Percentiles rank a stretch among this genome's conserved stretches.
Evolutionary conservation across 2,888 invertebrate genomes (phyloP).

Genomic region (Argyresthia goedartella): DNA sequence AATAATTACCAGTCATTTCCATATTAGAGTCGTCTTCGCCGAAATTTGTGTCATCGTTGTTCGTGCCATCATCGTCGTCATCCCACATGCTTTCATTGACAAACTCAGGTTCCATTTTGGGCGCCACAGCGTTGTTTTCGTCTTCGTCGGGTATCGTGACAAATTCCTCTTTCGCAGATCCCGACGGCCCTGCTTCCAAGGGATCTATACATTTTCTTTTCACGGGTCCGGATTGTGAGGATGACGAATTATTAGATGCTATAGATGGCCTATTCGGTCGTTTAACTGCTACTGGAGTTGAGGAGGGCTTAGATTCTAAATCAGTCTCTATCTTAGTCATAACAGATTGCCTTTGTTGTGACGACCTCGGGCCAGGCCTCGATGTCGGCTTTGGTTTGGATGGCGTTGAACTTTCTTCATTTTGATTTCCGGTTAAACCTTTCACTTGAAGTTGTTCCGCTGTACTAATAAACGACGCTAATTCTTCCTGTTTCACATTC

Average conservation of each 20-base stretch:
- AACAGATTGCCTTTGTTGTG: conserved; percentile 73
- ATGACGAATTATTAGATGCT: conserved; percentile 71
- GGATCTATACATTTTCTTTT: conserved; percentile 73
- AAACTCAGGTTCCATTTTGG: conserved; percentile 78
- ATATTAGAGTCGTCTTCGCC: conserved; percentile 77
- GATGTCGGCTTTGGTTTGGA: conserved; percentile 71
- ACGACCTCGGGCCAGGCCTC: conserved; percentile 75
- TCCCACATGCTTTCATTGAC: conserved; percentile 73
- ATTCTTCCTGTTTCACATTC: conserved; percentile 79
- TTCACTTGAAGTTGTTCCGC: conserved; percentile 80
- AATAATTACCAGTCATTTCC: conserved; percentile 67
- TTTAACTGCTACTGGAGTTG: conserved; percentile 73
- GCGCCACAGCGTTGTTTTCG: conserved; percentile 71
- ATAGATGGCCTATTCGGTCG: conserved; percentile 75
- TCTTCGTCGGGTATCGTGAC: conserved; percentile 67
- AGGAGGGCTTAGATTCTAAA: conserved; percentile 74
- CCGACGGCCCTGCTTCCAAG: conserved; percentile 72
- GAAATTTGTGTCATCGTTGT: conserved; percentile 74
- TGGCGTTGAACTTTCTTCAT: conserved; percentile 70
- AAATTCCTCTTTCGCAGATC: conserved; percentile 65
- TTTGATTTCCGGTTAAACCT: conserved; percentile 77
- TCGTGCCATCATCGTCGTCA: conserved; percentile 73
- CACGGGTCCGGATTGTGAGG: conserved; percentile 70
- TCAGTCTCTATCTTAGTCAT: conserved; percentile 75
- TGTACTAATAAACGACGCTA: conserved; percentile 79